Conservation (phyloP, 2,888 invertebrate species). For the Seira musarum region DNA sequence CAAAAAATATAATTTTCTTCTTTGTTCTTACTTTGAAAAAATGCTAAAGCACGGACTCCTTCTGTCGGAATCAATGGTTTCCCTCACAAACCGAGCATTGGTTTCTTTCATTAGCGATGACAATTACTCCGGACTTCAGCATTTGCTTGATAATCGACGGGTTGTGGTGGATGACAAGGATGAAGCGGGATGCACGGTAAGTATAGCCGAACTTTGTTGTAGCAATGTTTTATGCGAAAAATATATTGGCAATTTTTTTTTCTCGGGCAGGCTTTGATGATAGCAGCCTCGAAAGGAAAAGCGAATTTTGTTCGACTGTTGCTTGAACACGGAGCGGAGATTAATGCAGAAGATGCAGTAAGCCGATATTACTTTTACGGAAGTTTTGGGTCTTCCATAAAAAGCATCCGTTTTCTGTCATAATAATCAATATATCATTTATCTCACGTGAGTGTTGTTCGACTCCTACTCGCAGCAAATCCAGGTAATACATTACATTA, state of each 20-base stretch:
- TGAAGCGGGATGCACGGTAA: slow-evolving; percentile 77
- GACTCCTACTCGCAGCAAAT: slow-evolving; percentile 87
- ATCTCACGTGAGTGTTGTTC: slow-evolving; percentile 88
- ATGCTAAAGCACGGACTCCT: slow-evolving; percentile 56
- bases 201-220: neutral
- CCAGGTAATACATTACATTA: too few relatives aligned
- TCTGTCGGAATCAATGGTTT: slow-evolving; percentile 67
- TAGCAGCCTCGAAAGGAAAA: slow-evolving; percentile 90
- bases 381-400: too few relatives aligned
- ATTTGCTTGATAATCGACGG: slow-evolving; percentile 87
- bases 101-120: slow-evolving; percentile 82
- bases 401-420: too few relatives aligned
- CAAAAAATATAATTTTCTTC: too few relatives aligned
- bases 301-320: slow-evolving; percentile 87
- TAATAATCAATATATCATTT: too few relatives aligned
- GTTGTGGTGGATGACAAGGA: slow-evolving; percentile 88
- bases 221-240: neutral
- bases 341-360: slow-evolving; percentile 88
- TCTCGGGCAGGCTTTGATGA: slow-evolving; percentile 92
- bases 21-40: too few relatives aligned
- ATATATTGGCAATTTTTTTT: slow-evolving; percentile 11
- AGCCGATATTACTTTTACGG: too few relatives aligned
- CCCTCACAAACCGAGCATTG: slow-evolving; percentile 65
- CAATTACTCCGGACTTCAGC: slow-evolving; percentile 84
- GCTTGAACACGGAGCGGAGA: slow-evolving; percentile 92